Evolutionary conservation across 2,797 vertebrate species (phyloP), one percentile per base, ranked within the genome.

Genomic region (Sebastes taczanowskii): DNA sequence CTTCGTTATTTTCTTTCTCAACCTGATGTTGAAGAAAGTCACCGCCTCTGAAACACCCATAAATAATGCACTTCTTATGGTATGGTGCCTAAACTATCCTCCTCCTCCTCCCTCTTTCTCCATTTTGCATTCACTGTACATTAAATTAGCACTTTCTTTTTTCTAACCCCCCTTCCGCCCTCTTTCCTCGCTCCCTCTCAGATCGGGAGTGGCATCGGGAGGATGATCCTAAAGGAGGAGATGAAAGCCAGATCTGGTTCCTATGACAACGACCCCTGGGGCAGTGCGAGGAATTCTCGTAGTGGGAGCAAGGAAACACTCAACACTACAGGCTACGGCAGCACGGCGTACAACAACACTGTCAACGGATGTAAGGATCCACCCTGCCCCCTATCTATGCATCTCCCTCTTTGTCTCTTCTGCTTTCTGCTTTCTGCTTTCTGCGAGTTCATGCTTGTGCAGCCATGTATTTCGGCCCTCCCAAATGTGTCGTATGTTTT

Each of bases 201-300:
- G 98, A 97, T 99, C 89, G 98, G 99, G 95, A 97, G 97, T 5
- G 97, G 98, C 81, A 99, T 99, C 4, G 98, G 98, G 82, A 96
- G 98, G 91, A 94, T 99, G 96, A 99, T 99, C 93, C 96, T 99
- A 85, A 98, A 99, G 94, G 98, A 99, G 91, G 98, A 99, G 96
- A 99, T 99, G 98, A 99, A 99, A 96, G 98, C 98, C 38, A 96
- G 98, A 66, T 98, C 98, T 61, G 96, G 97, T 95, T 98, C 97
- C 92, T 99, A 99, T 35, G 95, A 96, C 95, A 95, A 97, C 16
- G 98, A 99, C 90, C 97, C 98, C 91, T 99, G 98, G 98, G 98
- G 97, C 2, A 98, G 97, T 2, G 95, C 96, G 0, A 97, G 97
- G 86, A 99, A 98, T 94, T 98, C 98, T 25, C 95, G 97, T 73